Evolutionary conservation across 2,113 vertebrate species (phyloP), one percentile per base, ranked within the genome.

Genomic region (Hyla sarda): DNA sequence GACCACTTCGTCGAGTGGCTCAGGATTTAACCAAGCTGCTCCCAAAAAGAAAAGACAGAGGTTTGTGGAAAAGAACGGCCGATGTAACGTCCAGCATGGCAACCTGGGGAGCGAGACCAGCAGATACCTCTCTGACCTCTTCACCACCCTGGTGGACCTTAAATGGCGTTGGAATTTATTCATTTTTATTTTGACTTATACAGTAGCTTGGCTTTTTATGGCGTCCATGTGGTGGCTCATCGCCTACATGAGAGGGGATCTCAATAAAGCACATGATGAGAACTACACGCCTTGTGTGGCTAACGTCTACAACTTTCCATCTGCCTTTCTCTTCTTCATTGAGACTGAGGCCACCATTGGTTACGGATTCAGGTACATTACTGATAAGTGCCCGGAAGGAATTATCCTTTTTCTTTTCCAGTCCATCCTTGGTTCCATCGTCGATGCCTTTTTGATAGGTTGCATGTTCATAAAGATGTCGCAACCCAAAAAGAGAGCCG

Each of bases 381-480:
- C 98, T 16, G 98, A 99, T 92, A 98, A 98, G 88, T 99, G 98
- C 90, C 98, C 98, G 1, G 98, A 99, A 92, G 98, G 98, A 86
- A 99, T 99, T 92, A 97, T 99, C 88, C 96, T 99, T 21, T 99
- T 99, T 91, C 96, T 99, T 85, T 98, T 99, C 92, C 98, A 99
- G 93, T 99, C 98, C 88, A 98, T 99, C 92, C 94, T 99, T 28
- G 98, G 98, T 84, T 99, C 98, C 90, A 98, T 99, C 73, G 98
- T 99, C 87, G 98, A 99, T 54, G 98, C 98, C 37, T 99, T 99
- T 91, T 92, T 99, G 90, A 99, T 99, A 86, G 98, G 98, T 90
- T 99, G 98, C 92, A 99, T 99, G 97, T 99, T 99, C 90, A 99
- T 99, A 91, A 99, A 99, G 94, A 99, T 99, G 98, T 99, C 98